Evolutionary conservation across 2,888 invertebrate species (phyloP), one percentile per base, ranked within the genome.

Genomic region (Rhorus exstirpatorius): DNA sequence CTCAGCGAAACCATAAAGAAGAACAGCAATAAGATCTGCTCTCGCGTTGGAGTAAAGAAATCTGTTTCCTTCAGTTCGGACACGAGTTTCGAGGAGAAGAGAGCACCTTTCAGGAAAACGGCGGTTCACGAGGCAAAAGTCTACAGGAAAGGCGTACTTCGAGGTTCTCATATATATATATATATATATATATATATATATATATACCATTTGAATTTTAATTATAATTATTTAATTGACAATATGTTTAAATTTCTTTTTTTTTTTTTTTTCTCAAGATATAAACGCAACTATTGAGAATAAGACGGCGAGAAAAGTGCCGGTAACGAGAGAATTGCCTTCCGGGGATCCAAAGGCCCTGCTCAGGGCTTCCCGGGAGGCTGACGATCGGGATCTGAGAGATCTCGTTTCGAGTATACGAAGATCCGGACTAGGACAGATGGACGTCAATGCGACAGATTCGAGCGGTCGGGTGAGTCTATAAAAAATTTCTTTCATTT

Each of bases 401-500:
- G 93, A 93, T 65, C 91, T 94, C 49, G 90, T 94, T 53, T 88
- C 92, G 38, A 92, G 93, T 82, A 93, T 93, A 21, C 89, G 92
- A 49, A 90, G 93, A 75, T 86, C 88, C 14, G 91, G 89, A 21
- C 71, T 89, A 1, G 93, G 93, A 0, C 93, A 93, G 68, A 91
- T 92, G 63, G 94, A 94, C 83, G 89, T 95, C 84, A 95, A 95
- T 89, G 93, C 94, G 21, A 91, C 93, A 2, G 95, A 95, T 88
- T 91, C 92, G 85, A 94, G 94, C 87, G 95, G 95, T 88, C 93
- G 95, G 93, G 95, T 95, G 88, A 94, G 94, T 67, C 26, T 2
- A 24, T 17, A 53, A 31, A 46, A 46, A 51, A 21, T 19, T 60
- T n/a, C n/a, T n/a, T n/a, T n/a, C n/a, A n/a, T n/a, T n/a, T n/a